Base-by-base conservation (phyloP, 2,888 invertebrate genomes). In the Noctua pronuba region DNA sequence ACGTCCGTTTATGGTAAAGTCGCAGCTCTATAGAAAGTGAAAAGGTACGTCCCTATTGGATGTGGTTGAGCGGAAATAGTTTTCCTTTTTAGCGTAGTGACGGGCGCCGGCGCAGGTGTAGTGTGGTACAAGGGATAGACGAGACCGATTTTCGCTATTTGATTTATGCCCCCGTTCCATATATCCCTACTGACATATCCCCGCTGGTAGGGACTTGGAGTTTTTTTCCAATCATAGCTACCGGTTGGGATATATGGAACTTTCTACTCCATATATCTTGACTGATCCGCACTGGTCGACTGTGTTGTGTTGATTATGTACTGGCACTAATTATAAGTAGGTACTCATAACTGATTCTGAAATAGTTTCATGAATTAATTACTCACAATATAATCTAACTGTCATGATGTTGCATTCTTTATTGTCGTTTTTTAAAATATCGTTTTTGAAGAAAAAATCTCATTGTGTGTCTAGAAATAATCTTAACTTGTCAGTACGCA, bases 61-160 rank as follows among this genome's bases (percentile, higher is more conserved):
- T 66, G 77, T 80, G 41, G 69, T 28, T 77, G 75, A 77, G 46
- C 79, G 84, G 88, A 88, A 88, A 88, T 82, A 78, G 80, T 84
- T 88, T 87, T 87, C 87, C 88, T 87, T 87, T 86, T 84, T 83
- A 79, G 82, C 84, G 78, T 84, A 81, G 77, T 82, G 86, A 79
- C 80, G 69, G 73, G 66, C 60, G 69, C 55, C 73, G n/a, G 73
- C 74, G 60, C 28, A 41, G 71, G 71, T n/a, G 55, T n/a, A 21
- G 55, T 18, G 49, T 52, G 74, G 67, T 41, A 0, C 21, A 80
- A 68, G 52, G 0, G 1, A 60, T 62, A 41, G 24, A 41, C 24
- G 6, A 49, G 1, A 70, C 85, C 77, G 81, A 72, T 71, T 62
- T 28, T 35, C 5, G 60, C 62, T 24, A 13, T 21, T 65, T 55